phyloP scores from a whole-genome alignment of 2,888 invertebrate species.

The Hymenopus coronatus region DNA sequence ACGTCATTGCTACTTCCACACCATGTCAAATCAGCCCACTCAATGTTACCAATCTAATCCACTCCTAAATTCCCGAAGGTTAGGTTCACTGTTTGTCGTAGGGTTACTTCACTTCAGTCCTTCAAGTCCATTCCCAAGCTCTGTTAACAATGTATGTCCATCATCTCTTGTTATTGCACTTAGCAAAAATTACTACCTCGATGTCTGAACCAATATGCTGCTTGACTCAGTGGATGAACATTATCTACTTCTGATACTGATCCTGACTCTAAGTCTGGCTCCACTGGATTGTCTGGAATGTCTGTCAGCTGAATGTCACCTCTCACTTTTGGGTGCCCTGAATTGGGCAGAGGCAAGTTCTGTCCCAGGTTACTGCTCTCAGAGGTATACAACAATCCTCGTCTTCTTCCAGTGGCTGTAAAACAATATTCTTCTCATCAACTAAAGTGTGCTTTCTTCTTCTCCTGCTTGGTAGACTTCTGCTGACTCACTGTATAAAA shows the following conservation, averaged over 20 bases:
- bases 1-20: not conserved
- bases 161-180: not conserved
- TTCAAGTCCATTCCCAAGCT: not conserved
- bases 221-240: slow-evolving; percentile 32
- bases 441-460: not conserved
- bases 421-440: slow-evolving; percentile 9
- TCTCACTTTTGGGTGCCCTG: slow-evolving; percentile 11
- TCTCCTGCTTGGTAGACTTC: not conserved
- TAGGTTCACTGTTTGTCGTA: not conserved
- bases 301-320: slow-evolving; percentile 27
- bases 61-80: not conserved
- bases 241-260: not conserved
- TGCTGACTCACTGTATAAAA: not conserved
- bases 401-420: slow-evolving; percentile 12
- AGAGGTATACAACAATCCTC: not conserved
- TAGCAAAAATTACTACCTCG: slow-evolving; percentile 21
- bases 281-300: slow-evolving; percentile 1
- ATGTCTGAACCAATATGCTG: slow-evolving; percentile 29
- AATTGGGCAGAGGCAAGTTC: not conserved
- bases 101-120: not conserved
- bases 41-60: not conserved
- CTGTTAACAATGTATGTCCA: not conserved
- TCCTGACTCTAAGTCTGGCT: slow-evolving; percentile 5
- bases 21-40: not conserved
- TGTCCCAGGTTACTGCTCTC: not conserved